These are phyloP conservation scores for Heliconius himera DNA, from an alignment of 1,140 invertebrate species.

Conservation along the genomic window DNA sequence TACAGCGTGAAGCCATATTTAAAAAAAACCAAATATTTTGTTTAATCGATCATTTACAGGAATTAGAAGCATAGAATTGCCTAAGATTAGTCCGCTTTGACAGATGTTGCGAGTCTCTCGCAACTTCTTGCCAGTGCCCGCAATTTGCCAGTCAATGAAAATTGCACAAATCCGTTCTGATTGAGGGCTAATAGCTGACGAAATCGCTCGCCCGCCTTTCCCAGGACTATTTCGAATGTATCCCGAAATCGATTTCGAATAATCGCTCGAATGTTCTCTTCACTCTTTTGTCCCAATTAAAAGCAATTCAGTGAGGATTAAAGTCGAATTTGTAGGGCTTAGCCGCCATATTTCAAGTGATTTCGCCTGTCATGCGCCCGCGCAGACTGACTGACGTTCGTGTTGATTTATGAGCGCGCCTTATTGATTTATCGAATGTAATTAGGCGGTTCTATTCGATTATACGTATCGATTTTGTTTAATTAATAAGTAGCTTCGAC, in stretches of 20 bases:
- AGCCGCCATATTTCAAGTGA: constrained; percentile 67
- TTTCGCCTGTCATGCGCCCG: constrained; percentile 62
- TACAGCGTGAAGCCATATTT: too few relatives aligned
- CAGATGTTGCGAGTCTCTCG: constrained; percentile 44
- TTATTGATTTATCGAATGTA: constrained; percentile 67
- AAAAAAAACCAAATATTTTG: background rate
- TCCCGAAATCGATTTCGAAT: constrained; percentile 64
- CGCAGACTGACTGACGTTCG: constrained; percentile 55
- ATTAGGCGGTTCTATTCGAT: constrained; percentile 59
- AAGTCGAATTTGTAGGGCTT: constrained; percentile 66
- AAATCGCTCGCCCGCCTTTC: constrained; percentile 59
- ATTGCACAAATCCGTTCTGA: constrained; percentile 72
- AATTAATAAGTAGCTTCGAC: constrained; percentile 41
- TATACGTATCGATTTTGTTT: constrained; percentile 42
- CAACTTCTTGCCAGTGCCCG: constrained; percentile 34
- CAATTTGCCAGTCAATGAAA: constrained; percentile 79
- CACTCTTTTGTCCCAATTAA: constrained; percentile 73
- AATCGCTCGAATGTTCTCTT: constrained; percentile 52
- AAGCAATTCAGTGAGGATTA: constrained; percentile 70
- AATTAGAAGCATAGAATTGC: constrained; percentile 33
- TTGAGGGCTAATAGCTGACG: constrained; percentile 70
- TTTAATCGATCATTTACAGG: background rate
- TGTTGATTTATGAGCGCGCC: constrained; percentile 61
- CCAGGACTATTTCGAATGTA: constrained; percentile 74
- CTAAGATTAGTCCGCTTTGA: constrained; percentile 43